Evolutionary conservation across 2,888 invertebrate species (phyloP), one percentile per base, ranked within the genome.

Genomic region (Drosophila villosipedis): DNA sequence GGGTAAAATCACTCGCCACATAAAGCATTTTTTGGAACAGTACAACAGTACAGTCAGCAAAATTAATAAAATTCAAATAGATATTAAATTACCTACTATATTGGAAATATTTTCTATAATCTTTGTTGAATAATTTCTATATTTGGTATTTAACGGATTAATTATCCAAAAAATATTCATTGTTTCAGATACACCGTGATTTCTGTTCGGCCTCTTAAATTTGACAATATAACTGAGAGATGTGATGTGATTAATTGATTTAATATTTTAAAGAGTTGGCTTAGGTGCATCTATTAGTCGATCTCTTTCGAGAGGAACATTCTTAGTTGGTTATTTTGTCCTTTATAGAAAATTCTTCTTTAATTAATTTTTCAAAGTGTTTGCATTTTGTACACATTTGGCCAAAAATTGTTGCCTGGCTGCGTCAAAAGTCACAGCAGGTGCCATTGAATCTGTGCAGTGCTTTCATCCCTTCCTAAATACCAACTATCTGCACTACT

Each of bases 401-500:
- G 47, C 4, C 22, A 14, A 22, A 47, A 47, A 47, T 16, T 25
- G 16, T 25, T 25, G 22, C 35, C 35, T 66, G 63, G 63, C 50
- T 49, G 69, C 14, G 50, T 22, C 55, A 47, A 47, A 74, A 63
- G 59, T 52, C 57, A 50, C 60, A 70, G 50, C 73, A 69, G 67
- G 69, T 73, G 64, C 57, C 67, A 41, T 47, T 78, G 83, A 80
- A 71, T 71, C 78, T 54, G 64, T 62, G 41, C 43, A 72, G 28
- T 72, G 43, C 52, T 52, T 28, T 22, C 60, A n/a, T 33, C 31
- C 37, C 52, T 63, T 59, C 52, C 68, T 59, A 80, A 74, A 80
- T 74, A 68, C 63, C 35, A 63, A 64, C 66, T 68, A 63, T 73
- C 39, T 67, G 49, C 66, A 68, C 57, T 31, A 65, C 73, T 80